phyloP scores from a whole-genome alignment of 1,140 invertebrate genomes.

The Hormaphis cornu region DNA sequence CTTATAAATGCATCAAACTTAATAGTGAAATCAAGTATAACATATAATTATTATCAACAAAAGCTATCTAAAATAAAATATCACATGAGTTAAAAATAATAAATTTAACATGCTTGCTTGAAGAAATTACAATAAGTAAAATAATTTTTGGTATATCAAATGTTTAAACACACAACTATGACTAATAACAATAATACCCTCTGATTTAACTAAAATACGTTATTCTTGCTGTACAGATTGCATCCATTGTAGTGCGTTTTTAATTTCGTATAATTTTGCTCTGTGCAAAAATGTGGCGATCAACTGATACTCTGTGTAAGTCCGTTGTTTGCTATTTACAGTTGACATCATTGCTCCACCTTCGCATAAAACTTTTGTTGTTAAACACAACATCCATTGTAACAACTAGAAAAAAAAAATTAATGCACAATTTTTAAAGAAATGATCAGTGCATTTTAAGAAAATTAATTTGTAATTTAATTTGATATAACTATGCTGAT shows the following conservation, averaged over 20 bases:
- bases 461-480: no score
- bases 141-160: not conserved
- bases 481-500: no score
- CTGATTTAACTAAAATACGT: not conserved
- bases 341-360: conserved; percentile 38
- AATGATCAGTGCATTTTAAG: no score
- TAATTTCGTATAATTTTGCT: conserved; percentile 51
- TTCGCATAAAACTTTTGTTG: conserved; percentile 56
- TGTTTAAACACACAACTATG: not conserved
- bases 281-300: conserved; percentile 61
- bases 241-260: conserved; percentile 57
- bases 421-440: not conserved
- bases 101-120: not conserved
- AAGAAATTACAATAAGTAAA: not conserved
- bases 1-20: not conserved
- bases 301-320: conserved; percentile 60
- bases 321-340: conserved; percentile 44
- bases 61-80: not conserved
- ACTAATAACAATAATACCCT: not conserved
- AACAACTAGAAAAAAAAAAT: conserved; percentile 50
- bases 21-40: not conserved
- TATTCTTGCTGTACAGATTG: conserved; percentile 31
- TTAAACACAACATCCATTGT: conserved; percentile 65
- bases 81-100: not conserved
- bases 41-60: not conserved